A percentile compares a stretch with the other conserved stretches of the same genome.
phyloP scores from a whole-genome alignment of 2,888 invertebrate genomes.

The Podotricha telesiphe region DNA sequence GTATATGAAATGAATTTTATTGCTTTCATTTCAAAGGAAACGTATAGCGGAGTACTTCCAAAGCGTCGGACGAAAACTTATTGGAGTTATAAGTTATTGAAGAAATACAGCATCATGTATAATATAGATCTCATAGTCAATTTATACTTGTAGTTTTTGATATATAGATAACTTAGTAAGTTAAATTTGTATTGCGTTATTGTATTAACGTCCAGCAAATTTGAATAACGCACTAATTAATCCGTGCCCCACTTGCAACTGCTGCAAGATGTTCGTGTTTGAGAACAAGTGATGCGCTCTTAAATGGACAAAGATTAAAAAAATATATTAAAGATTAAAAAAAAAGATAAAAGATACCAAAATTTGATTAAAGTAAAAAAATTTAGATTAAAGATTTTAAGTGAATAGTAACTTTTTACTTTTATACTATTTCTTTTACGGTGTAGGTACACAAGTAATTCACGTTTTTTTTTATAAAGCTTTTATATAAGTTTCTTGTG shows the following conservation, averaged over 20 bases:
- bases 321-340: too few species aligned
- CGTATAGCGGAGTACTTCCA: slow-evolving; percentile 14
- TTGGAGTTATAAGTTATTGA: slow-evolving; percentile 21
- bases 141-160: neutral
- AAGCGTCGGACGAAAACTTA: slow-evolving; percentile 24
- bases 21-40: slow-evolving; percentile 20
- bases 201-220: neutral
- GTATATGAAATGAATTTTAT: slow-evolving; percentile 14
- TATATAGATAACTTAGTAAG: neutral
- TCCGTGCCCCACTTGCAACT: slow-evolving; percentile 16
- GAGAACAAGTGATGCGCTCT: neutral
- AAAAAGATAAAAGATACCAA: too few species aligned
- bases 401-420: too few species aligned
- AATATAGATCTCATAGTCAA: slow-evolving; percentile 8
- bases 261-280: neutral
- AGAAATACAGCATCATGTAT: slow-evolving; percentile 6
- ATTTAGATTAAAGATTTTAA: too few species aligned
- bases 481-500: too few species aligned
- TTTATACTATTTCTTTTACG: too few species aligned
- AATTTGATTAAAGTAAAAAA: too few species aligned
- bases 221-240: neutral
- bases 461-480: too few species aligned
- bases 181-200: neutral
- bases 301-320: neutral
- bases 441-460: too few species aligned